These are phyloP conservation scores for Cataglyphis cursor DNA, from an alignment of 2,888 invertebrate species.

Conservation along the genomic window DNA sequence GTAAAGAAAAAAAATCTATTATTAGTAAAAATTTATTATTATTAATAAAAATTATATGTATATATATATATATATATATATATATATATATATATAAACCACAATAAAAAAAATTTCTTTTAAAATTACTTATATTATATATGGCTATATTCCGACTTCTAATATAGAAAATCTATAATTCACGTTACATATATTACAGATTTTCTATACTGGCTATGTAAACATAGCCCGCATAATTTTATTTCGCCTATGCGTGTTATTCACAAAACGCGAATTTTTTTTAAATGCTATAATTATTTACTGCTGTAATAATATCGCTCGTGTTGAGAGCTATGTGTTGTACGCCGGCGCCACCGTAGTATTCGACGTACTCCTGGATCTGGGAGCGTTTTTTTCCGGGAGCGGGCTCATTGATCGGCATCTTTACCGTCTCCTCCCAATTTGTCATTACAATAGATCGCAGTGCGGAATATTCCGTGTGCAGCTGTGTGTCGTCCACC, in stretches of 20 bases:
- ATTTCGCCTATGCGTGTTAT: background rate
- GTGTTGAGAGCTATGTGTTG: slow-evolving; percentile 99
- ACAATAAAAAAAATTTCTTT: too few relatives aligned
- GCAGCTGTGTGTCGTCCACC: slow-evolving; percentile 98
- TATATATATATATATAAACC: background rate
- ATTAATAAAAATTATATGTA: background rate
- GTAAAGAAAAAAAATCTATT: background rate
- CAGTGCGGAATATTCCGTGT: slow-evolving; percentile 98
- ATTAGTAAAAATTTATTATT: background rate
- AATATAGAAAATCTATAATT: background rate
- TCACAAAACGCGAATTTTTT: background rate
- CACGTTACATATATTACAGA: background rate
- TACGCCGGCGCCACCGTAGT: slow-evolving; percentile 98
- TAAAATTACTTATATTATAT: background rate
- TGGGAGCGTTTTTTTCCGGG: slow-evolving; percentile 97
- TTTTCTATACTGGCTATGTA: background rate
- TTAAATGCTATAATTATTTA: slow-evolving; percentile 86
- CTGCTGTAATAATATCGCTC: slow-evolving; percentile 95
- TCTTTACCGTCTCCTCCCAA: slow-evolving; percentile 98
- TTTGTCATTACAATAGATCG: slow-evolving; percentile 99
- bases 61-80: background rate
- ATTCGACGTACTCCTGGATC: slow-evolving; percentile 99
- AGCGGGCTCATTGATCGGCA: slow-evolving; percentile 99
- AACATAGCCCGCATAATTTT: background rate
- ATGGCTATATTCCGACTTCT: background rate